These are phyloP conservation scores for Anoplophora glabripennis DNA, from an alignment of 1,140 invertebrate species.

Conservation along the genomic window DNA sequence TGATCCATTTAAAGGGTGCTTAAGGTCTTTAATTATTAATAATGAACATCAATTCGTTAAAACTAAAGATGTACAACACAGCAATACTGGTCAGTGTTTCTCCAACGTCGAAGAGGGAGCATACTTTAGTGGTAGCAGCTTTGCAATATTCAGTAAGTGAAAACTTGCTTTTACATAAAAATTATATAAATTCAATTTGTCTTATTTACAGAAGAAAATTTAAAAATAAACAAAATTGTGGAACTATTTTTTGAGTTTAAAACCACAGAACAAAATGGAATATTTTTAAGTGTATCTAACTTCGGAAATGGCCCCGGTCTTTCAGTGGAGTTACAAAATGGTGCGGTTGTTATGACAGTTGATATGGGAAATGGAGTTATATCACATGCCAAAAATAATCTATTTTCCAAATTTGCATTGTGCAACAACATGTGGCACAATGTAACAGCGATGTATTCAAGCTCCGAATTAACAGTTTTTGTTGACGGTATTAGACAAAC, in stretches of 20 bases:
- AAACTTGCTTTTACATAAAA: no score
- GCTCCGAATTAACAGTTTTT: slow-evolving; percentile 66
- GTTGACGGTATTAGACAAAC: no score
- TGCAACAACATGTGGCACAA: slow-evolving; percentile 88
- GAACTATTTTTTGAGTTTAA: slow-evolving; percentile 80
- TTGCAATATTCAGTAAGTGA: slow-evolving; percentile 74
- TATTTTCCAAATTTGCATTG: slow-evolving; percentile 62
- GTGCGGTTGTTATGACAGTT: slow-evolving; percentile 70
- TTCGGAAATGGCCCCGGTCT: slow-evolving; percentile 62
- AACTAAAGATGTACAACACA: slow-evolving; percentile 55
- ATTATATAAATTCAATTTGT: not conserved
- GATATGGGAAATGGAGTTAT: slow-evolving; percentile 63
- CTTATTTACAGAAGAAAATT: slow-evolving; percentile 61
- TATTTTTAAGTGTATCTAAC: slow-evolving; percentile 71
- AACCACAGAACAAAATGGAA: slow-evolving; percentile 75
- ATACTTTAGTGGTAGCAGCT: slow-evolving; percentile 81
- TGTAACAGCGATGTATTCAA: slow-evolving; percentile 71
- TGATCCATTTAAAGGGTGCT: slow-evolving; percentile 81
- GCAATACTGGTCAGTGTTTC: slow-evolving; percentile 83
- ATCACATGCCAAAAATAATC: slow-evolving; percentile 57
- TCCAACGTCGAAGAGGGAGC: slow-evolving; percentile 79
- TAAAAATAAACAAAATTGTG: slow-evolving; percentile 64
- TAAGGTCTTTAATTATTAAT: slow-evolving; percentile 73
- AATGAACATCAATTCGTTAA: slow-evolving; percentile 65
- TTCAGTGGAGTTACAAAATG: slow-evolving; percentile 73